Percentiles rank a stretch among this genome's conserved stretches.
phyloP scores from a whole-genome alignment of 2,888 invertebrate genomes.

The Lasioglossum vierecki region DNA sequence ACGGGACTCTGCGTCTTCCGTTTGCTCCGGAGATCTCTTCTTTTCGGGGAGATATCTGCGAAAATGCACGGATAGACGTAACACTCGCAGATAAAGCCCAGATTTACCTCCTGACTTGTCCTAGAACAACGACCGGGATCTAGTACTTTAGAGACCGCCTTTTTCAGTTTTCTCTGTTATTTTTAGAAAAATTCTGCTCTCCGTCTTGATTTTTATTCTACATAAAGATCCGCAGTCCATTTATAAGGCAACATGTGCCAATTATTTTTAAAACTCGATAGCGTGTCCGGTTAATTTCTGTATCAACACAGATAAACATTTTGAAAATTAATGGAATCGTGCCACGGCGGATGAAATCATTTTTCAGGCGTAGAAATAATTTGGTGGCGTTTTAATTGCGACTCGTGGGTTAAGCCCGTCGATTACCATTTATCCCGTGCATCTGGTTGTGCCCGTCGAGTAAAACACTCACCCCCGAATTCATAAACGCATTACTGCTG shows the following conservation, averaged over 20 bases:
- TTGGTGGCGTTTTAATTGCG: not conserved
- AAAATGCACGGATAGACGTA: not conserved
- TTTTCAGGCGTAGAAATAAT: not conserved
- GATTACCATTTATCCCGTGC: not conserved
- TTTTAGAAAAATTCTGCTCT: not conserved
- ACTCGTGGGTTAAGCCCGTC: not conserved
- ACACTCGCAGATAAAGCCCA: not conserved
- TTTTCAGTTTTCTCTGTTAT: not conserved
- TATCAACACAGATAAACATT: not conserved
- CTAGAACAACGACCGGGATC: not conserved
- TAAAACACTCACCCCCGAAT: slow-evolving; percentile 17
- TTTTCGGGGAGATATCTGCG: not conserved
- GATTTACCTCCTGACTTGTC: not conserved
- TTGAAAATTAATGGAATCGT: not conserved
- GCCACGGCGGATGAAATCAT: not conserved
- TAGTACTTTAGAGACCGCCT: not conserved
- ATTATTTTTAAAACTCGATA: not conserved
- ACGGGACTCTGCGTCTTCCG: slow-evolving; percentile 16
- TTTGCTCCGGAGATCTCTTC: not conserved
- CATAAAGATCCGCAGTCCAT: not conserved
- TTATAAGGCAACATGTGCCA: not conserved
- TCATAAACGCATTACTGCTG: slow-evolving; percentile 23
- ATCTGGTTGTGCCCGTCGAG: not conserved
- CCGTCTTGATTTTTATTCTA: not conserved
- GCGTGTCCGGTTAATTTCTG: not conserved